phyloP scores from a whole-genome alignment of 2,797 vertebrate genomes.

The Sphenodon punctatus region DNA sequence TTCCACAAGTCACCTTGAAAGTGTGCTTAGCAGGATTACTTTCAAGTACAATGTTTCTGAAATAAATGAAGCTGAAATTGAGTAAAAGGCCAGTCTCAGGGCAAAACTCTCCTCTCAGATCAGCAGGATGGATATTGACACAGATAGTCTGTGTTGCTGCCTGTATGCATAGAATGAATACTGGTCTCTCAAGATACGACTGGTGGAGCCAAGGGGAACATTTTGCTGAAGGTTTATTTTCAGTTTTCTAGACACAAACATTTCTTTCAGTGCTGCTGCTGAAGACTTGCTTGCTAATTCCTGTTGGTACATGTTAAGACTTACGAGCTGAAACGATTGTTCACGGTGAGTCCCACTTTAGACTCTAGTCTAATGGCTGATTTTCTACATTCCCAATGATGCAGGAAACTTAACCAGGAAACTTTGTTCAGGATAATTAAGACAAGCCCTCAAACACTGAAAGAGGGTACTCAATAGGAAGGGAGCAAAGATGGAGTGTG shows the following conservation, averaged over 20 bases:
- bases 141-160: too few species aligned
- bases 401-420: too few species aligned
- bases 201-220: neutral
- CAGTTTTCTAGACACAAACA: neutral
- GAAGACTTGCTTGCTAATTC: neutral
- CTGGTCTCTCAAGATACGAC: neutral
- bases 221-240: neutral
- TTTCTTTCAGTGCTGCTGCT: too few species aligned
- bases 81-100: neutral
- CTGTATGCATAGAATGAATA: accelerated
- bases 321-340: too few species aligned
- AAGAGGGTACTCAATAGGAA: too few species aligned
- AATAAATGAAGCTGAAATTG: neutral
- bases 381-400: too few species aligned
- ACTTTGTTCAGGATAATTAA: too few species aligned
- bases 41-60: neutral
- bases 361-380: too few species aligned
- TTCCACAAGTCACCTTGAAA: neutral
- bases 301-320: too few species aligned
- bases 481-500: too few species aligned
- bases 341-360: too few species aligned
- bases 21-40: neutral
- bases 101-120: neutral
- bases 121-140: neutral
- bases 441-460: too few species aligned